These are phyloP conservation scores for Eulemur rubriventer DNA, from an alignment of 2,797 vertebrate genomes.

Conservation along the genomic window DNA sequence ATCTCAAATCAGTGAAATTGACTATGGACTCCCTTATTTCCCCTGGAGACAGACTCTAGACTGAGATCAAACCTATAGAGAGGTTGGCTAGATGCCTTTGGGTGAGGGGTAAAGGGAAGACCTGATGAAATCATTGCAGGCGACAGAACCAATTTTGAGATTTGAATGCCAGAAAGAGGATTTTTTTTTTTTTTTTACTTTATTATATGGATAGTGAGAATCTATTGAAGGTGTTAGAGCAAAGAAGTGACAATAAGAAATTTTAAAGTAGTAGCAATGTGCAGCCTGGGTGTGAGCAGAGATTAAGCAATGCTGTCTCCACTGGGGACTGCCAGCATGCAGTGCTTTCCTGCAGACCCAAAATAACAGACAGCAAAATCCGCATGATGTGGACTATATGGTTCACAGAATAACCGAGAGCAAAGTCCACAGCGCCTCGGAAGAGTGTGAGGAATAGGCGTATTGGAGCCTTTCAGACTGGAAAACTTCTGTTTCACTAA, in stretches of 20 bases:
- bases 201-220: neutral
- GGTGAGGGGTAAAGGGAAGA: neutral
- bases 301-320: neutral
- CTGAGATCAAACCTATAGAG: neutral
- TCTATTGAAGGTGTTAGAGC: neutral
- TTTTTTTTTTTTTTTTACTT: neutral
- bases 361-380: slow-evolving; percentile 2
- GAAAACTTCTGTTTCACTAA: neutral
- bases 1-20: neutral
- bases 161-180: neutral
- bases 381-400: rapidly evolving
- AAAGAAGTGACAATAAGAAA: neutral
- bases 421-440: neutral
- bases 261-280: neutral
- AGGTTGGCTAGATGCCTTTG: neutral
- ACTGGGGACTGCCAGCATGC: neutral
- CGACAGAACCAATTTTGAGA: neutral
- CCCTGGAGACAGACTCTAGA: neutral
- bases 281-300: neutral
- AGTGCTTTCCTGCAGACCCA: neutral
- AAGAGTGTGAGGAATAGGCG: rapidly evolving
- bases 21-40: neutral
- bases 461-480: neutral
- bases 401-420: neutral
- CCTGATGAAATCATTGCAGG: neutral